Base-by-base conservation (phyloP, 2,113 vertebrate species). In the Megalops atlanticus region DNA sequence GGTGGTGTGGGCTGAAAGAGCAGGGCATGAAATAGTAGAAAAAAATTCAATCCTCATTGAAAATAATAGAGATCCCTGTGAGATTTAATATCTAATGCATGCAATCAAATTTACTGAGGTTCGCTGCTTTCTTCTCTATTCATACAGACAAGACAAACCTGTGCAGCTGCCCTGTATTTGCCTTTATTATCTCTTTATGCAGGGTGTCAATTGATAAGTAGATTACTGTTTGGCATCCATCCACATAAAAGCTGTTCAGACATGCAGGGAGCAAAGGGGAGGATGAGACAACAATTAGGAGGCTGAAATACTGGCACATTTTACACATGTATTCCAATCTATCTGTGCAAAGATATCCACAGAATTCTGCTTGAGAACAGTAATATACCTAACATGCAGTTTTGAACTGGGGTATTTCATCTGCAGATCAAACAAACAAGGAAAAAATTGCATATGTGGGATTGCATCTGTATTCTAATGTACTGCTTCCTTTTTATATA, bases 161-260 rank as follows among this genome's bases (percentile, higher is more conserved):
- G 75, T 49, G 45, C 75, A 47, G 75, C 14, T 31, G 15, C 75
- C 33, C 21, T 33, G 11, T 76, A 24, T 47, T 18, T 47, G 45
- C 43, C 47, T 76, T 76, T 49, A 45, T 76, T 76, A 76, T 76
- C 43, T 76, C 39, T 49, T 76, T 76, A 49, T 76, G 75, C 43
- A 76, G 47, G 84, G 87, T 87, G 85, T 73, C 87, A 87, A 89
- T 91, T 88, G 83, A 80, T 88, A 88, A 91, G 81, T 87, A 87
- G 88, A 90, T 89, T 90, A 85, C 71, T 83, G 77, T 54, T 54
- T 74, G 81, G 74, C 69, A 39, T 75, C 73, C 78, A 47, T 83
- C 77, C 87, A 80, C 45, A 73, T 87, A 49, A 76, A 88, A 89
- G 83, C 85, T 86, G 85, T 85, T 89, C 84, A 88, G 78, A 87